These are phyloP conservation scores for Hippocampus kuda DNA, from an alignment of 2,797 vertebrate species.

Conservation along the genomic window DNA sequence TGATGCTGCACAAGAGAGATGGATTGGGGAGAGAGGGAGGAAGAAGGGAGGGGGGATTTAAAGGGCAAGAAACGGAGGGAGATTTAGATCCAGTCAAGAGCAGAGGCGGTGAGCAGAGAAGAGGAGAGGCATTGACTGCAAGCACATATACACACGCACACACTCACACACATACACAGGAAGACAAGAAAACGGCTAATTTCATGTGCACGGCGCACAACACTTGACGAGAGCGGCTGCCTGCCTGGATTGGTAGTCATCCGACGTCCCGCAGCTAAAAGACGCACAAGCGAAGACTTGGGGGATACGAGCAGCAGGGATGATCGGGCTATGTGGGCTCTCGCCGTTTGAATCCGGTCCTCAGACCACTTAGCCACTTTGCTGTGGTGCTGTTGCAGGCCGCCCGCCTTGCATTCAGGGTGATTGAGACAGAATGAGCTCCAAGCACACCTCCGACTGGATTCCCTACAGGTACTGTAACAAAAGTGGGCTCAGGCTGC, in stretches of 20 bases:
- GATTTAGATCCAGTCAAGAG: constrained; percentile 53
- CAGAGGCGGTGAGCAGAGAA: constrained; percentile 45
- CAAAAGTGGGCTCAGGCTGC: constrained; percentile 23
- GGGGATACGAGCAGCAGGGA: constrained; percentile 44
- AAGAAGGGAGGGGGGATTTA: constrained; percentile 49
- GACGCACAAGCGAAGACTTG: constrained; percentile 21
- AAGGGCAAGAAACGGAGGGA: constrained; percentile 61
- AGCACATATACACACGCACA: constrained; percentile 28
- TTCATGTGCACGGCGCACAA: constrained; percentile 37
- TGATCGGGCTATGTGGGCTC: constrained; percentile 60
- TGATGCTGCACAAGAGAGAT: constrained; percentile 40
- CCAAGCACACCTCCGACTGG: constrained; percentile 95
- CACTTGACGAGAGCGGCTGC: constrained; percentile 30
- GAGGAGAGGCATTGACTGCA: constrained; percentile 52
- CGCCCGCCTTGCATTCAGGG: constrained; percentile 50
- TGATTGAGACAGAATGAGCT: constrained; percentile 83
- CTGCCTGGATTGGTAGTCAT: constrained; percentile 41
- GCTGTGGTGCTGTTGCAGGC: constrained; percentile 54
- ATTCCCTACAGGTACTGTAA: constrained; percentile 91
- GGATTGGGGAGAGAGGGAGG: constrained; percentile 35
- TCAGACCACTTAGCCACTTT: constrained; percentile 51
- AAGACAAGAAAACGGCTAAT: constrained; percentile 42
- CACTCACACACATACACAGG: constrained; percentile 7
- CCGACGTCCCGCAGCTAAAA: constrained; percentile 33
- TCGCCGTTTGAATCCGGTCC: constrained; percentile 59